A percentile compares a stretch with the other conserved stretches of the same genome.
phyloP scores from a whole-genome alignment of 64 coral and sea anemone genomes.

The Porites australiensis region DNA sequence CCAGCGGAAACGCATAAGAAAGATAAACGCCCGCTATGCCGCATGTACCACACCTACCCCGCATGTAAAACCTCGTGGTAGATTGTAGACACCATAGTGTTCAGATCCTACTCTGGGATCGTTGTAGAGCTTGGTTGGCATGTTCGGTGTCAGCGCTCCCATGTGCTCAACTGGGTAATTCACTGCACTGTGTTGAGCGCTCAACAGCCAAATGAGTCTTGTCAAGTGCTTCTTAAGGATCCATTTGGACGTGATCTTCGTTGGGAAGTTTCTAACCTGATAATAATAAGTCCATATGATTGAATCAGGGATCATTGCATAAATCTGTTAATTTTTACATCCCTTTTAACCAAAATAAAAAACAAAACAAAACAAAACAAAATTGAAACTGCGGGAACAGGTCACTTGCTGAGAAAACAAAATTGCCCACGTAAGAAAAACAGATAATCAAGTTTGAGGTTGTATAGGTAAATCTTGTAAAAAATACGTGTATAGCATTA shows the following conservation, averaged over 20 bases:
- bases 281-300: not conserved
- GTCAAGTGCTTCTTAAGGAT: conserved; percentile 58
- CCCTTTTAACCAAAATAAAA: too few relatives aligned
- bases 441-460: too few relatives aligned
- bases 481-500: too few relatives aligned
- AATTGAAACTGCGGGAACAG: too few relatives aligned
- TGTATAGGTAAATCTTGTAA: too few relatives aligned
- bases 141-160: conserved; percentile 61
- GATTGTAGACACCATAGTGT: conserved; percentile 56
- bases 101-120: conserved; percentile 18
- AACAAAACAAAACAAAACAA: too few relatives aligned
- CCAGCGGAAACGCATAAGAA: too few relatives aligned
- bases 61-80: conserved; percentile 62
- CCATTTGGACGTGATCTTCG: conserved; percentile 61
- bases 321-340: too few relatives aligned
- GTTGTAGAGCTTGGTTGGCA: conserved; percentile 85
- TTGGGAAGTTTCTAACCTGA: conserved; percentile 81
- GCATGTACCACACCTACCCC: conserved; percentile 26
- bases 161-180: conserved; percentile 82
- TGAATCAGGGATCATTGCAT: too few relatives aligned
- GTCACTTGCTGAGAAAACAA: too few relatives aligned
- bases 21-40: too few relatives aligned
- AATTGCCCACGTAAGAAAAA: too few relatives aligned
- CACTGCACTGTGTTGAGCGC: conserved; percentile 71
- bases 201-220: conserved; percentile 62